Conservation (phyloP, 2,888 invertebrate genomes). For the Tiliacea citrago region DNA sequence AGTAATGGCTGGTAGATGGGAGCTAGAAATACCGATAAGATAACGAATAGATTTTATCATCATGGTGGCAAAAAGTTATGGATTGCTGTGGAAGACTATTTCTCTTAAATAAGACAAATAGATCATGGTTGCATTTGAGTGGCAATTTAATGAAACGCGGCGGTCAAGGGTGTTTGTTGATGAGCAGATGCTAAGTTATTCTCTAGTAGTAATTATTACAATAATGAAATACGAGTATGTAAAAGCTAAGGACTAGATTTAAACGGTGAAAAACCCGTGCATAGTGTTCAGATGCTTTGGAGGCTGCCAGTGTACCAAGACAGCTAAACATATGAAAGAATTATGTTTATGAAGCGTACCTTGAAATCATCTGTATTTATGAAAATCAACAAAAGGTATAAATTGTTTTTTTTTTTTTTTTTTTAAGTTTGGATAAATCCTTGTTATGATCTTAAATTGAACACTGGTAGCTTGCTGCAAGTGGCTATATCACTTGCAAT, state of each 20-base stretch:
- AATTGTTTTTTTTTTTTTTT: background rate
- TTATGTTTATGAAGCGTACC: background rate
- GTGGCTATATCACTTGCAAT: constrained; percentile 27
- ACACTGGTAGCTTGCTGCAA: constrained; percentile 23
- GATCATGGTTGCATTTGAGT: background rate
- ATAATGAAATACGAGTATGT: background rate
- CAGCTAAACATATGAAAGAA: background rate
- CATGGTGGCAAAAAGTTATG: constrained; percentile 1
- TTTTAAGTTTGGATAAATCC: background rate
- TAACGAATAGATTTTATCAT: background rate
- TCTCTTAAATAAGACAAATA: constrained; percentile 20
- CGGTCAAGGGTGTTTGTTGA: constrained; percentile 8
- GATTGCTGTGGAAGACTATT: constrained; percentile 18
- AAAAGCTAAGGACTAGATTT: constrained; percentile 15
- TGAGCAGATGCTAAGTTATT: constrained; percentile 1
- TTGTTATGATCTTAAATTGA: background rate
- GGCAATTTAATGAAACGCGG: constrained; percentile 4
- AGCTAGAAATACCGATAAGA: background rate
- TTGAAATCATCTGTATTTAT: background rate
- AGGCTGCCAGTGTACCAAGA: constrained; percentile 7
- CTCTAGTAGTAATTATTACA: background rate
- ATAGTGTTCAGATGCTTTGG: constrained; percentile 13
- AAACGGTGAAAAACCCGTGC: constrained; percentile 6
- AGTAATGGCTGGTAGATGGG: background rate
- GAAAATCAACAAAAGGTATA: background rate